Base-by-base conservation (phyloP, 2,888 invertebrate species). In the Drosophila bunnanda region DNA sequence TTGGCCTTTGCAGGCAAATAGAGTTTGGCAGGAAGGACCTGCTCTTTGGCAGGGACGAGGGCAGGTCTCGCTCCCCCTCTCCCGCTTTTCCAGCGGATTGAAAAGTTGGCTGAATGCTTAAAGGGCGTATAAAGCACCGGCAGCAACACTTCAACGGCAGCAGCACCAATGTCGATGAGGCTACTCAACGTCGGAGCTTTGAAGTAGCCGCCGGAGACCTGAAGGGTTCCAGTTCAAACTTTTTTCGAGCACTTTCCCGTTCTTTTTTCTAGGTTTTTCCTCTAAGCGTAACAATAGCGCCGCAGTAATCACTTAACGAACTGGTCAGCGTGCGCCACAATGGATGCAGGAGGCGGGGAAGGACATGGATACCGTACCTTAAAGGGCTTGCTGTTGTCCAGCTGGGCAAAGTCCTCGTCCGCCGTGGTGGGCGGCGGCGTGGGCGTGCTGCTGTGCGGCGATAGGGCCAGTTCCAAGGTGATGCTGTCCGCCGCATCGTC, bases 321-420 rank as follows among this genome's bases (percentile, higher is more conserved):
- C 79, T 73, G 73, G 22, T 25, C 41, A 38, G 52, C 52, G 12
- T 32, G 52, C 30, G 32, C 15, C 50, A 34, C 36, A 55, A 50
- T 61, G 48, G 43, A 41, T 41, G 28, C 17, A 52, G 17, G n/a
- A 9, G 20, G 12, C 17, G 15, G 8, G 22, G 22, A 22, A 22
- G 43, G 44, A 44, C 32, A 52, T 28, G 50, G 25, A 36, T 28
- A 82, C 85, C 32, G 5, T 66, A 85, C 85, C 85, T 85, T 85
- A 65, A 85, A 85, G 36, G 85, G 85, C 58, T 89, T 85, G 78
- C 89, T 88, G 73, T 78, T 88, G 71, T 85, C 84, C 57, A 85
- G 52, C 60, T 79, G 79, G 43, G 72, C 82, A 25, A 89, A 60
- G 64, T 87, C 82, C 50, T 89, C 89, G 43, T 89, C 84, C 17